These are phyloP conservation scores for Sebastolobus altivelis DNA, from an alignment of 2,797 vertebrate genomes.

Conservation along the genomic window DNA sequence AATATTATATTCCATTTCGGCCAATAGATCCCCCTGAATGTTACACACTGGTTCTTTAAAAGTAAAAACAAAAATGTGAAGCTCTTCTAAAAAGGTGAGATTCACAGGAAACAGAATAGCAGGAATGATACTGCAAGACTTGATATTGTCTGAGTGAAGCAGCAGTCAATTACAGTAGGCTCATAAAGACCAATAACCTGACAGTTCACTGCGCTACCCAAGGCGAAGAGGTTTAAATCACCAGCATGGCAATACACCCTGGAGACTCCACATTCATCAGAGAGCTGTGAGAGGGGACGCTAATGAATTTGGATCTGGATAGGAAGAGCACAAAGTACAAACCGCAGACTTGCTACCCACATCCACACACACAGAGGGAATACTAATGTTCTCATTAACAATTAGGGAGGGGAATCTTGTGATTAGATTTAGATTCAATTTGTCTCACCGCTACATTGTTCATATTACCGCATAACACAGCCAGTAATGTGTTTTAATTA, in stretches of 20 bases:
- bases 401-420: neutral
- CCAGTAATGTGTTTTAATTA: neutral
- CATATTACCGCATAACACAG: neutral
- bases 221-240: constrained; percentile 51
- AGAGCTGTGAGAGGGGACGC: constrained; percentile 28
- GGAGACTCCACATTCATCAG: constrained; percentile 59
- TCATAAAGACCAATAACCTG: constrained; percentile 41
- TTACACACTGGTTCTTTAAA: too few relatives aligned
- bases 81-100: neutral
- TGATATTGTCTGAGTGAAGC: constrained; percentile 3
- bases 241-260: constrained; percentile 25
- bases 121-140: neutral
- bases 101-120: neutral
- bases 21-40: too few relatives aligned
- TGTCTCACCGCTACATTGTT: neutral
- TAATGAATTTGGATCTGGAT: constrained; percentile 53
- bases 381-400: neutral
- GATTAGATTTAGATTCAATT: neutral
- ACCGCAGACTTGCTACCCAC: constrained; percentile 16
- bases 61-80: neutral
- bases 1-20: too few relatives aligned
- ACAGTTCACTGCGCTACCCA: constrained; percentile 26
- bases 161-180: constrained; percentile 38
- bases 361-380: constrained; percentile 8
- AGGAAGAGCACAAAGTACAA: constrained; percentile 19